These are phyloP conservation scores for Lepus europaeus DNA, from an alignment of 2,113 vertebrate species.

Conservation along the genomic window DNA sequence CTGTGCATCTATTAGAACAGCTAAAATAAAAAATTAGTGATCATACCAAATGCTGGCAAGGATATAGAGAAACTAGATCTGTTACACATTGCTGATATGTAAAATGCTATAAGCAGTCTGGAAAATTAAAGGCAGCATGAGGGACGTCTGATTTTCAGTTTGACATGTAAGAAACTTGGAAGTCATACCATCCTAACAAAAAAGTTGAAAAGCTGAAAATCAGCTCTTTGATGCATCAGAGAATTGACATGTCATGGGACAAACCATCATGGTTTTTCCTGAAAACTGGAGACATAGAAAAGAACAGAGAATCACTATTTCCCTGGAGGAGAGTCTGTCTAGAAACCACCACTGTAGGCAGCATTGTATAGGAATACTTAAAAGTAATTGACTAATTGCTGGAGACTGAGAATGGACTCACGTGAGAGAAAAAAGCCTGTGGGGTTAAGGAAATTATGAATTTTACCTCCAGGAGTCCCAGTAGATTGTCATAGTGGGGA, in stretches of 20 bases:
- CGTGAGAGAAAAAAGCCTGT: neutral
- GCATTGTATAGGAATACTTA: neutral
- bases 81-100: neutral
- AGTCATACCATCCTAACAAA: neutral
- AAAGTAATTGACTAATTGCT: neutral
- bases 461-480: neutral
- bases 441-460: neutral
- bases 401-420: neutral
- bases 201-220: constrained; percentile 18
- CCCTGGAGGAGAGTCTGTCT: neutral
- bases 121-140: constrained; percentile 13
- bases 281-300: neutral
- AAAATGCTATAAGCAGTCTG: neutral
- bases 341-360: neutral
- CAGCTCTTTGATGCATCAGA: neutral
- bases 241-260: neutral
- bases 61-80: neutral
- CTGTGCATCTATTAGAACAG: neutral
- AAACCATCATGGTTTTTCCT: neutral
- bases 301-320: neutral
- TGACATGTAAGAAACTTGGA: constrained; percentile 16
- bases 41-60: neutral
- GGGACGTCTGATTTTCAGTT: neutral
- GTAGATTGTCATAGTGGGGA: neutral
- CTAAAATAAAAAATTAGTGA: neutral